These are phyloP conservation scores for Magallana angulata DNA, from an alignment of 1,140 invertebrate species.

Conservation along the genomic window DNA sequence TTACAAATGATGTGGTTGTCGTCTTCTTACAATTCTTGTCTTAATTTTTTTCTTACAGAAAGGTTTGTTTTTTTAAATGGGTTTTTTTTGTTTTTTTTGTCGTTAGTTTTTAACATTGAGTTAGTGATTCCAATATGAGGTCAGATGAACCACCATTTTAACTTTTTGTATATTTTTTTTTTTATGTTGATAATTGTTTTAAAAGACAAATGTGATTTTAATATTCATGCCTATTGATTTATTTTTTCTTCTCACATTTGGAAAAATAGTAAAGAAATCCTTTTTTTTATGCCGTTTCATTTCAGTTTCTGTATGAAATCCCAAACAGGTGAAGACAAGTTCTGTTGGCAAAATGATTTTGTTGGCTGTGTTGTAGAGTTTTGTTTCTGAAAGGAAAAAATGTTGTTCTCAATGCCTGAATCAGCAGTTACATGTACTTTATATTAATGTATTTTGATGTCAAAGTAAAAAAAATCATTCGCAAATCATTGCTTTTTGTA, in stretches of 20 bases:
- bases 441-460: neutral
- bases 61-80: neutral
- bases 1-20: neutral
- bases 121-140: neutral
- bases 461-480: neutral
- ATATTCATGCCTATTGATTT: neutral
- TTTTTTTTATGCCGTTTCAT: neutral
- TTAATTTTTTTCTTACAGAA: neutral
- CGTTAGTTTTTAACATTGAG: neutral
- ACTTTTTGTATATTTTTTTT: neutral
- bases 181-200: neutral
- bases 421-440: neutral
- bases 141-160: neutral
- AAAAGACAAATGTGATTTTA: neutral
- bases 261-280: neutral
- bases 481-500: constrained; percentile 10
- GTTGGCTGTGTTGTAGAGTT: neutral
- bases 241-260: neutral
- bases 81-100: neutral
- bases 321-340: neutral
- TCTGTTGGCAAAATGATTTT: too few species aligned
- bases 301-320: constrained; percentile 7
- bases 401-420: neutral
- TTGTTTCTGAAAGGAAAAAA: neutral
- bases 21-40: constrained; percentile 7